Percentiles rank a stretch among this genome's conserved stretches.
phyloP scores from a whole-genome alignment of 2,888 invertebrate species.

The Chrysolina haemoptera region DNA sequence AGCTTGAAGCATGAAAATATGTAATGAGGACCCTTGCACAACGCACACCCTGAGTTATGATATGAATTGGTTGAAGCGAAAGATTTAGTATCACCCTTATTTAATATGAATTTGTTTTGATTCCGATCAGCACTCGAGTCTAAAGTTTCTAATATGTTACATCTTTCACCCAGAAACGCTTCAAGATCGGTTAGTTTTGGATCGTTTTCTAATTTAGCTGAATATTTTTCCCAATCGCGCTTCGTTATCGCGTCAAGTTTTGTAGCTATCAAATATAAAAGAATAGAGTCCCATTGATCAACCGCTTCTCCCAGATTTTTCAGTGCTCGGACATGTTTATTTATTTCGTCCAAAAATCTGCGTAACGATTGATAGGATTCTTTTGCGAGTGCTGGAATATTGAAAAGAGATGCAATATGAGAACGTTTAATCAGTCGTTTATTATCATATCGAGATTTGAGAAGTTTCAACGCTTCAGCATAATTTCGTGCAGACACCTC shows the following conservation, averaged over 20 bases:
- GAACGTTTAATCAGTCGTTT: conserved; percentile 38
- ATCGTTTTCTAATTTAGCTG: no score
- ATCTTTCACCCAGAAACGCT: no score
- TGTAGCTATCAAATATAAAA: conserved; percentile 36
- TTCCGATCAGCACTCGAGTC: no score
- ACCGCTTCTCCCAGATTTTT: conserved; percentile 38
- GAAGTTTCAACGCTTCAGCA: conserved; percentile 32
- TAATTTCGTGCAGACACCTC: conserved; percentile 36
- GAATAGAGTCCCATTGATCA: conserved; percentile 39
- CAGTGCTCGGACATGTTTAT: conserved; percentile 41
- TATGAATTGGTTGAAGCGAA: conserved; percentile 2
- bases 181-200: no score
- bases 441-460: conserved; percentile 35
- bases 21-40: no score
- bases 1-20: no score
- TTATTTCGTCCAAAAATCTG: conserved; percentile 29
- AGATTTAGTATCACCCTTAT: neutral
- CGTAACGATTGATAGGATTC: conserved; percentile 32
- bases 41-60: no score
- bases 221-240: conserved; percentile 36
- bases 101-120: neutral
- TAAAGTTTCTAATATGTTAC: no score
- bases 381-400: no score
- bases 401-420: conserved; percentile 39
- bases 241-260: conserved; percentile 39